Base-by-base conservation (phyloP, 2,888 invertebrate species). In the Pantelozetes paolii region DNA sequence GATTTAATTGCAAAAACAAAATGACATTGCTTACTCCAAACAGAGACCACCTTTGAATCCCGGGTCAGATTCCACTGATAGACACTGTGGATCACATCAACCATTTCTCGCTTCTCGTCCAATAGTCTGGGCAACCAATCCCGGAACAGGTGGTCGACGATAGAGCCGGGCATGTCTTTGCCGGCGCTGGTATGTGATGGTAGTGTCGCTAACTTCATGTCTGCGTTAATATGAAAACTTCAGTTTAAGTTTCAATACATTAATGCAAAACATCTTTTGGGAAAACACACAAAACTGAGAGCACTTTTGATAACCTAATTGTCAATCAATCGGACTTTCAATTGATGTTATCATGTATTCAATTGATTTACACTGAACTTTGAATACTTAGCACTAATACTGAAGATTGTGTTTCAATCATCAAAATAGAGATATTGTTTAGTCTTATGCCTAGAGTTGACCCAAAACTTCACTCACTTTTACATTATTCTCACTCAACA, bases 21-120 rank as follows among this genome's bases (percentile, higher is more conserved):
- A 36, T 36, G 36, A n/a, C n/a, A n/a, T n/a, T n/a, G n/a, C 69
- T 42, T 18, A 69, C 69, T 94, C 94, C 94, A 95, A 80, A 89
- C 88, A 80, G 89, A 89, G 54, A 86, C 87, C 79, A 86, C 86
- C 82, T 91, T 89, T 77, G 92, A 92, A 81, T 89, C 87, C 79
- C 89, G 87, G 15, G 90, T 90, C 78, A 96, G 90, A 81, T 91
- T 89, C 84, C 92, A 95, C 42, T 89, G 82, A 82, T 91, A 93
- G 3, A 94, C 86, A 5, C 89, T 94, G 78, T 91, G 91, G 28
- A 94, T 85, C 77, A 88, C 86, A 83, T 91, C 91, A 0, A 89
- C 90, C 80, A 90, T 86, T 13, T 85, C 87, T 36, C 50, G 45
- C 26, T 67, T 59, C 11, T 71, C 72, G 1, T 20, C n/a, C 2